Evolutionary conservation across 1,140 invertebrate genomes (phyloP), one percentile per base, ranked within the genome.

Genomic region (Sitobion miscanthi): DNA sequence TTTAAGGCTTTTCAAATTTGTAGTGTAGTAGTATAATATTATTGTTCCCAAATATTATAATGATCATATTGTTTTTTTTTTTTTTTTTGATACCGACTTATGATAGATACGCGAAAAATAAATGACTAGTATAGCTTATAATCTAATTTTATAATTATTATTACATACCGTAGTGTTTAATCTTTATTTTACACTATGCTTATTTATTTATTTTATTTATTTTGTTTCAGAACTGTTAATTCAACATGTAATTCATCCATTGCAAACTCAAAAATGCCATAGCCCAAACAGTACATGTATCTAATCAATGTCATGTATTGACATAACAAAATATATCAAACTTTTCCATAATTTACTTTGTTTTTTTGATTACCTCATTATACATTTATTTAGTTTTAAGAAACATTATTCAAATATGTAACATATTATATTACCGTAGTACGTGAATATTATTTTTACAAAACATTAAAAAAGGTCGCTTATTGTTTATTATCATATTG

Each of bases 221-320:
- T 77, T 77, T 77, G 62, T 77, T 77, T 77, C 62, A 77, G 62
- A 77, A 35, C n/a, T 77, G 62, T 77, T 77, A 77, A 77, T 77
- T 77, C 62, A 77, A 77, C 30, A 77, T 77, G 62, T 77, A 20
- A 77, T 35, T 77, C 30, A 77, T 77, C 4, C 14, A 77, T 77
- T 5, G 14, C 30, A n/a, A n/a, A 35, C 23, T n/a, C 14, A 77
- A 77, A 77, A 77, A 20, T 77, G 62, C 62, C 62, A 77, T 77
- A 77, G 30, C 4, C 62, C n/a, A 77, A 77, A 77, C 62, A 77
- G n/a, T 77, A 77, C 62, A 1, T 69, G n/a, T 77, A 77, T 77
- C n/a, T 77, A 77, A 77, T n/a, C 62, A 77, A 77, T 77, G n/a
- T n/a, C 3, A 69, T n/a, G 62, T 69, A n/a, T 77, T 77, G n/a